Percentiles rank a stretch among this genome's conserved stretches.
These are phyloP conservation scores for Ptilodon capucinus DNA, from an alignment of 2,888 invertebrate genomes.

Conservation along the genomic window DNA sequence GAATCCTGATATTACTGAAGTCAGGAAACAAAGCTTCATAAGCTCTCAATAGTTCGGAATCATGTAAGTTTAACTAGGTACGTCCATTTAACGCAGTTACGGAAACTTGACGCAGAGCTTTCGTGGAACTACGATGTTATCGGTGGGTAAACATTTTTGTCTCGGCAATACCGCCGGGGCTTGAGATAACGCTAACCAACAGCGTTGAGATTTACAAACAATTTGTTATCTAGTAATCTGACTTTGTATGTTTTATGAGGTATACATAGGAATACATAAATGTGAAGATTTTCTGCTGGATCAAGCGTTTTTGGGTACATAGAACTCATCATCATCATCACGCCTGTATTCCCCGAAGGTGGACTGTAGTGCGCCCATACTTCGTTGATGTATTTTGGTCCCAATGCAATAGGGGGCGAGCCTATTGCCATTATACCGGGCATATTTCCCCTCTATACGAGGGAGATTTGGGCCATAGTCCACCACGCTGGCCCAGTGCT, in stretches of 20 bases:
- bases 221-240: conserved; percentile 12
- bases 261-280: conserved; percentile 2
- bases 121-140: background rate
- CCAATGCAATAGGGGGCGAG: too few species aligned
- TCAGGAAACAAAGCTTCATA: background rate
- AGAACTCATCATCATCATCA: too few species aligned
- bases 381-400: too few species aligned
- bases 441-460: too few species aligned
- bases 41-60: background rate
- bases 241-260: conserved; percentile 13
- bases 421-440: too few species aligned
- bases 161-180: background rate
- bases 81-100: background rate
- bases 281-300: background rate
- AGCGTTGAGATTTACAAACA: conserved; percentile 15
- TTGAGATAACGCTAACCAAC: conserved; percentile 19
- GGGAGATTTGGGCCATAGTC: too few species aligned
- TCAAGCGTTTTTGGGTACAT: background rate
- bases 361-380: too few species aligned
- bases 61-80: background rate
- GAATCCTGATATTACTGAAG: background rate
- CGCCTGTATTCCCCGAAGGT: too few species aligned
- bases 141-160: conserved; percentile 1
- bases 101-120: background rate
- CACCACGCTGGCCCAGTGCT: too few species aligned